These are phyloP conservation scores for Asbolus verrucosus DNA, from an alignment of 1,140 invertebrate species.

Conservation along the genomic window DNA sequence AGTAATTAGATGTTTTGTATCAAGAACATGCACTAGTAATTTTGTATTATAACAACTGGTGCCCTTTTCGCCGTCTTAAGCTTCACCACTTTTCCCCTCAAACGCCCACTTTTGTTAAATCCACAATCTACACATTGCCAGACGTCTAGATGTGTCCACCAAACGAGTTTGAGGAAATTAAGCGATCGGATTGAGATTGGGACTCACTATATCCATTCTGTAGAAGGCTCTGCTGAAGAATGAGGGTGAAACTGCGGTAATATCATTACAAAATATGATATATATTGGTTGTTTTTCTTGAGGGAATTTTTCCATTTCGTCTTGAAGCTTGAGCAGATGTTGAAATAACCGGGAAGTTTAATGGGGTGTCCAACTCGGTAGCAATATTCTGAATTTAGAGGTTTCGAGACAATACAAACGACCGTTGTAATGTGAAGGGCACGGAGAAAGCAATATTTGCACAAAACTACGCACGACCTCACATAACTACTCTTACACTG, in stretches of 20 bases:
- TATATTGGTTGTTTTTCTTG: conserved; percentile 15
- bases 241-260: not conserved
- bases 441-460: conserved; percentile 27
- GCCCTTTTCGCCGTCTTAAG: conserved; percentile 20
- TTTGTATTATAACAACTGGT: conserved; percentile 4
- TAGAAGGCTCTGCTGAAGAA: not conserved
- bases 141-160: not conserved
- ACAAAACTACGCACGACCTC: conserved; percentile 27
- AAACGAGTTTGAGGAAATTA: not conserved
- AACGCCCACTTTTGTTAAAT: not conserved
- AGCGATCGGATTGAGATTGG: too few relatives aligned
- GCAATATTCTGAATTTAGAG: conserved; percentile 34
- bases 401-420: conserved; percentile 34
- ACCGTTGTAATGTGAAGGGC: conserved; percentile 9
- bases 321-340: not conserved
- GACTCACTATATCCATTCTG: conserved; percentile 1
- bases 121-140: not conserved
- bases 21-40: conserved; percentile 28
- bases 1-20: conserved; percentile 39
- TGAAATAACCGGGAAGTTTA: conserved; percentile 32
- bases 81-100: not conserved
- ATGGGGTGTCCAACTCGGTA: conserved; percentile 26
- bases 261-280: conserved; percentile 9
- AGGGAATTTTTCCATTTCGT: conserved; percentile 12
- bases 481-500: conserved; percentile 32